Evolutionary conservation across 2,888 invertebrate genomes (phyloP).

Genomic region (Melinaea marsaeus): DNA sequence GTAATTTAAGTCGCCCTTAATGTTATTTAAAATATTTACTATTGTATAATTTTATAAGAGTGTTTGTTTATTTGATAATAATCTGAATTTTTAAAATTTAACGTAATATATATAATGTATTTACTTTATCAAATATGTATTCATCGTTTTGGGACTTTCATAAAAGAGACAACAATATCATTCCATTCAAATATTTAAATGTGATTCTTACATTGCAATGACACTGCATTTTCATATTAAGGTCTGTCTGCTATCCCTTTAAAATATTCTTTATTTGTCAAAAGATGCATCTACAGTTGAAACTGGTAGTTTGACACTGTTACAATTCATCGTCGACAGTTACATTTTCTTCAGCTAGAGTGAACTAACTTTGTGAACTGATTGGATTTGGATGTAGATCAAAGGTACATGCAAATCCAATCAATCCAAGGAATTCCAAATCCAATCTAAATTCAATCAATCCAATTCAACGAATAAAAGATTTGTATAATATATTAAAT

Average conservation of each 20-base stretch:
- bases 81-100: not conserved
- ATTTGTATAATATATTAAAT: too few relatives aligned
- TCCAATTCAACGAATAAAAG: too few relatives aligned
- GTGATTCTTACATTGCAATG: slow-evolving; percentile 27
- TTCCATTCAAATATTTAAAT: slow-evolving; percentile 25
- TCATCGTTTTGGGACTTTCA: not conserved
- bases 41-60: too few relatives aligned
- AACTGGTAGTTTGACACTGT: slow-evolving; percentile 21
- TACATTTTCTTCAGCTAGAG: too few relatives aligned
- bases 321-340: slow-evolving; percentile 5
- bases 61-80: too few relatives aligned
- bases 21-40: too few relatives aligned
- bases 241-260: slow-evolving; percentile 24
- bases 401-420: too few relatives aligned
- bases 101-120: not conserved
- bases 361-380: too few relatives aligned
- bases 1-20: too few relatives aligned
- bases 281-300: slow-evolving; percentile 27
- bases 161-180: slow-evolving; percentile 13
- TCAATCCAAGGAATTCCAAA: too few relatives aligned
- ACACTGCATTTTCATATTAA: slow-evolving; percentile 35
- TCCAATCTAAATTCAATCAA: too few relatives aligned
- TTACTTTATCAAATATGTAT: not conserved
- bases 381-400: too few relatives aligned
- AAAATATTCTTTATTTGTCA: slow-evolving; percentile 35